phyloP scores from a whole-genome alignment of 2,888 invertebrate genomes.

The Pammene fasciana region DNA sequence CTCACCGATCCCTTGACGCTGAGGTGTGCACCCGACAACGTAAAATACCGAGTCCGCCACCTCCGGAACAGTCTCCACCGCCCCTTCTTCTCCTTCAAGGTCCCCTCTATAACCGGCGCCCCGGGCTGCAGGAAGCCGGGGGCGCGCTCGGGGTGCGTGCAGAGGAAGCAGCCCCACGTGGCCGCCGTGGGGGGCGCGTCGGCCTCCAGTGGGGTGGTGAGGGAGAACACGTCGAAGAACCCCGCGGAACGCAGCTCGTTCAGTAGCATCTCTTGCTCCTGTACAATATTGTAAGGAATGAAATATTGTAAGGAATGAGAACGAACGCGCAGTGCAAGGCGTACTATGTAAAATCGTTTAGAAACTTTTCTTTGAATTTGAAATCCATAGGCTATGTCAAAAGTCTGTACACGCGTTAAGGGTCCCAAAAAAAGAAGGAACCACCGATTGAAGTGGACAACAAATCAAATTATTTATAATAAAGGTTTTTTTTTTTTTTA shows the following conservation, averaged over 20 bases:
- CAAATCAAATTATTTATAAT: too few relatives aligned
- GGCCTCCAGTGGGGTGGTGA: conserved; percentile 76
- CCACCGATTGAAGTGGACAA: too few relatives aligned
- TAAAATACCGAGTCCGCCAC: conserved; percentile 97
- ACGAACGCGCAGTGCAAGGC: too few relatives aligned
- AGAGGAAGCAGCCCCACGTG: conserved; percentile 95
- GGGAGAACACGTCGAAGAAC: conserved; percentile 97
- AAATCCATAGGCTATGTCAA: too few relatives aligned
- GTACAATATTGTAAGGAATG: too few relatives aligned
- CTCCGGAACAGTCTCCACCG: conserved; percentile 95
- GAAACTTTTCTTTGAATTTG: too few relatives aligned
- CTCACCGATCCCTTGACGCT: conserved; percentile 93
- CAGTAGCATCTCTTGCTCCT: conserved; percentile 93
- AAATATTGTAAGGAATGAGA: too few relatives aligned
- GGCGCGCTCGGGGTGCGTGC: conserved; percentile 95
- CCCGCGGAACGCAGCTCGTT: conserved; percentile 93
- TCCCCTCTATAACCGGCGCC: conserved; percentile 94
- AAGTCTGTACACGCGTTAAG: too few relatives aligned
- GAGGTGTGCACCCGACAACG: conserved; percentile 95
- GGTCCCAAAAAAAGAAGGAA: too few relatives aligned
- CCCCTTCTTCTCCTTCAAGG: conserved; percentile 95
- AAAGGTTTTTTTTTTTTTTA: too few relatives aligned
- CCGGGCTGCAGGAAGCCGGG: conserved; percentile 88
- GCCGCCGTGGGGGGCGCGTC: conserved; percentile 58
- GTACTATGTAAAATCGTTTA: too few relatives aligned